Percentiles rank a stretch among this genome's conserved stretches.
Evolutionary conservation across 2,888 invertebrate genomes (phyloP).

Genomic region (Invenusta paracnida): DNA sequence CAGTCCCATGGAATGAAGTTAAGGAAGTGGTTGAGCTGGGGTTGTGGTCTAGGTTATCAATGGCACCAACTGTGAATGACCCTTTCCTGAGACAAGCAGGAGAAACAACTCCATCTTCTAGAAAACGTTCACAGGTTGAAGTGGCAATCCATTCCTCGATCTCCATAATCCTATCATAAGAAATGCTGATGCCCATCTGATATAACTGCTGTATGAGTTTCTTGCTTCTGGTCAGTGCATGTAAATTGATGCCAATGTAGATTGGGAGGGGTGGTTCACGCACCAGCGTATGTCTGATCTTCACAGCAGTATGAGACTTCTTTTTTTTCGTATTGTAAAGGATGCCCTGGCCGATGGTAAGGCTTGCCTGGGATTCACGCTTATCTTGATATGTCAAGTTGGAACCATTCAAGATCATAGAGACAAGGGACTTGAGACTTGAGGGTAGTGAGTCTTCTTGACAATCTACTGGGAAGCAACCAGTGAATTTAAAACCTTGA

Average conservation of each 20-base stretch:
- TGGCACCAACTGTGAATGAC: background rate
- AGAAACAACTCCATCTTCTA: slow-evolving; percentile 29
- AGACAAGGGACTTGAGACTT: background rate
- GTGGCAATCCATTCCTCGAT: slow-evolving; percentile 11
- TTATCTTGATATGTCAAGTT: background rate
- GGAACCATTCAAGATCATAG: background rate
- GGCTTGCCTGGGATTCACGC: background rate
- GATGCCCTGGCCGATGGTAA: background rate
- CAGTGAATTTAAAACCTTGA: background rate
- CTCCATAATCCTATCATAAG: slow-evolving; percentile 42
- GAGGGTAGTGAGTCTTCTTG: background rate
- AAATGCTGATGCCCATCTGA: slow-evolving; percentile 34
- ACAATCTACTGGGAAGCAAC: background rate
- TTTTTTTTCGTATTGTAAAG: background rate
- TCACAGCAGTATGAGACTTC: background rate
- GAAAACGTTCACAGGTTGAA: slow-evolving; percentile 33
- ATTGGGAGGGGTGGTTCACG: slow-evolving; percentile 41
- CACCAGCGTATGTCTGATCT: background rate
- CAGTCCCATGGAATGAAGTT: background rate
- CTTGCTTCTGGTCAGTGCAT: slow-evolving; percentile 14
- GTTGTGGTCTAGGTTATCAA: background rate
- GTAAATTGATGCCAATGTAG: slow-evolving; percentile 38
- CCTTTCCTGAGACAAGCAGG: slow-evolving; percentile 31
- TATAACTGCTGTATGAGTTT: slow-evolving; percentile 38
- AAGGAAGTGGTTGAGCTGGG: background rate